These are phyloP conservation scores for Harlomillsia oculata DNA, from an alignment of 1,140 invertebrate species.

Conservation along the genomic window DNA sequence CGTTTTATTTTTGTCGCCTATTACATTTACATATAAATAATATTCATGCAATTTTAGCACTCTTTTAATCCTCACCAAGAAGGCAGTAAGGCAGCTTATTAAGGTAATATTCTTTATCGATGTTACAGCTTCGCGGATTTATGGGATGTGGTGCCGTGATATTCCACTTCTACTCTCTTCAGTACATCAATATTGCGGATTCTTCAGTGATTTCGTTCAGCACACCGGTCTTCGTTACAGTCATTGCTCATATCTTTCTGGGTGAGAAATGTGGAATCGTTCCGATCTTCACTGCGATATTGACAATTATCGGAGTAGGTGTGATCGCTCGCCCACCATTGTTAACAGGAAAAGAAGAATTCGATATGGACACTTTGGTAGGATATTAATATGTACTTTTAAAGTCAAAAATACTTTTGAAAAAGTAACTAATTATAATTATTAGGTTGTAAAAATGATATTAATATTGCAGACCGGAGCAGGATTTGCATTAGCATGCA, in stretches of 20 bases:
- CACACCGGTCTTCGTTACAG: slow-evolving; percentile 76
- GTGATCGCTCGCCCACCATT: slow-evolving; percentile 47
- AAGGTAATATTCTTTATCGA: slow-evolving; percentile 6
- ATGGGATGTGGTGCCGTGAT: slow-evolving; percentile 8
- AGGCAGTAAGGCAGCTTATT: too few relatives aligned
- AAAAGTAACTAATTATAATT: not conserved
- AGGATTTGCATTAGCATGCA: not conserved
- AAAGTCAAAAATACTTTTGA: not conserved
- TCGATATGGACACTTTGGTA: slow-evolving; percentile 9
- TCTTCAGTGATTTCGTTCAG: slow-evolving; percentile 80
- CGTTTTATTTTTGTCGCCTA: too few relatives aligned
- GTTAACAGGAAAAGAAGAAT: not conserved
- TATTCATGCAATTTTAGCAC: too few relatives aligned
- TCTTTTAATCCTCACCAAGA: too few relatives aligned
- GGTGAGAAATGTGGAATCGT: slow-evolving; percentile 79
- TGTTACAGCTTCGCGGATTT: slow-evolving; percentile 8
- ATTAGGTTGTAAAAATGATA: not conserved
- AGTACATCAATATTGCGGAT: slow-evolving; percentile 14
- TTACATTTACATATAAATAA: too few relatives aligned
- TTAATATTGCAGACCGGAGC: slow-evolving; percentile 1
- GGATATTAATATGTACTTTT: not conserved
- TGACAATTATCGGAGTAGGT: slow-evolving; percentile 71
- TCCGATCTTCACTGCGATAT: slow-evolving; percentile 64
- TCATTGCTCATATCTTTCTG: slow-evolving; percentile 76
- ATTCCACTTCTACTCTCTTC: slow-evolving; percentile 13